These are phyloP conservation scores for Papilio helenus DNA, from an alignment of 1,140 invertebrate species.

Conservation along the genomic window DNA sequence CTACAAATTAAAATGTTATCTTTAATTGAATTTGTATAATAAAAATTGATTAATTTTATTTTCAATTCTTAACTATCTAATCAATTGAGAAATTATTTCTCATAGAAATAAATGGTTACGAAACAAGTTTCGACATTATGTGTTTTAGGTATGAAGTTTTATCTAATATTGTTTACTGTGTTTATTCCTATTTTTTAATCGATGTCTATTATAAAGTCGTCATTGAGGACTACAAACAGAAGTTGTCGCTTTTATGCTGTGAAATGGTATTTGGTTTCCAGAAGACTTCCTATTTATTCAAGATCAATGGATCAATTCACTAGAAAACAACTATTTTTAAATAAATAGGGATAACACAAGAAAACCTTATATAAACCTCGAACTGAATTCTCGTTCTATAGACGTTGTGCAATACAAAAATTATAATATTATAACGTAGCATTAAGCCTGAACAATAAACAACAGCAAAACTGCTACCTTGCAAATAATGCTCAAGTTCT, in stretches of 20 bases:
- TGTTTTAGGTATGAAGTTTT: background rate
- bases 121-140: background rate
- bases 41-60: background rate
- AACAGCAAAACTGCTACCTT: background rate
- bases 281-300: too few relatives aligned
- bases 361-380: background rate
- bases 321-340: too few relatives aligned
- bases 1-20: background rate
- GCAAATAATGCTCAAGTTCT: background rate
- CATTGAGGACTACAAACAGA: too few relatives aligned
- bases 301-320: too few relatives aligned
- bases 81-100: background rate
- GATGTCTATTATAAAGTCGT: background rate
- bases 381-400: background rate
- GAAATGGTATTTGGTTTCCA: too few relatives aligned
- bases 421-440: background rate
- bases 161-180: background rate
- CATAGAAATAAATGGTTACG: background rate
- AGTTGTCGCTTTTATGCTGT: too few relatives aligned
- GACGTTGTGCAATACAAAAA: background rate
- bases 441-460: constrained; percentile 20
- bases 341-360: background rate
- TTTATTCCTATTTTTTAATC: background rate
- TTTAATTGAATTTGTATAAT: constrained; percentile 4
- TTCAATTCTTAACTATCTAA: background rate